Conservation (phyloP, 2,888 invertebrate species). For the Acanthopleura granulata region DNA sequence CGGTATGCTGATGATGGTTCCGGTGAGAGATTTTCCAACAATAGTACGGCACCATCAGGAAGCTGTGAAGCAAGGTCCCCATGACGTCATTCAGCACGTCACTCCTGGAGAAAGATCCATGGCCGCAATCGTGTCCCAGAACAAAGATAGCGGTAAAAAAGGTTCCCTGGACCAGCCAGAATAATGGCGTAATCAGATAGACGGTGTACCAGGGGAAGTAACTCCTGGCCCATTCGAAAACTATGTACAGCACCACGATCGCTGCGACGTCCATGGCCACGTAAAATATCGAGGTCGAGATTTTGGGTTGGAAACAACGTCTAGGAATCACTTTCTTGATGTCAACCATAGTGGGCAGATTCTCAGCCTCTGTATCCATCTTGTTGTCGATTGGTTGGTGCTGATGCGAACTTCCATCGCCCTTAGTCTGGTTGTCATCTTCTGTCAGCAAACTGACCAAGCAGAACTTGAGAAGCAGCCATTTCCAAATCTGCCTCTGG, state of each 20-base stretch:
- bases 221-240: constrained; percentile 26
- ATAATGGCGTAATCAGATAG: constrained; percentile 42
- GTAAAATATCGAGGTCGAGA: constrained; percentile 54
- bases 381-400: no score
- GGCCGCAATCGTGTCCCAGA: constrained; percentile 64
- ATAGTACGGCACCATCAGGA: constrained; percentile 61
- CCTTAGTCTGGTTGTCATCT: no score
- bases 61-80: constrained; percentile 56
- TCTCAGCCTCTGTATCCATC: no score
- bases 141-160: constrained; percentile 62
- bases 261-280: constrained; percentile 50
- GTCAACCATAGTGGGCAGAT: constrained; percentile 55
- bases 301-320: constrained; percentile 54
- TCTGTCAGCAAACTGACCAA: not conserved
- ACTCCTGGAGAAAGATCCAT: constrained; percentile 59
- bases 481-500: not conserved
- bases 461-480: not conserved
- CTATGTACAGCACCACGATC: constrained; percentile 38
- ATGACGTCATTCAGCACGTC: constrained; percentile 54
- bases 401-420: no score
- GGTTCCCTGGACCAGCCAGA: constrained; percentile 62
- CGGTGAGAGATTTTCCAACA: constrained; percentile 64
- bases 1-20: constrained; percentile 62
- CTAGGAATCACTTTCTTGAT: constrained; percentile 58
- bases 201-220: constrained; percentile 27